Conservation (phyloP, 1,140 invertebrate species). For the Achroia grisella region DNA sequence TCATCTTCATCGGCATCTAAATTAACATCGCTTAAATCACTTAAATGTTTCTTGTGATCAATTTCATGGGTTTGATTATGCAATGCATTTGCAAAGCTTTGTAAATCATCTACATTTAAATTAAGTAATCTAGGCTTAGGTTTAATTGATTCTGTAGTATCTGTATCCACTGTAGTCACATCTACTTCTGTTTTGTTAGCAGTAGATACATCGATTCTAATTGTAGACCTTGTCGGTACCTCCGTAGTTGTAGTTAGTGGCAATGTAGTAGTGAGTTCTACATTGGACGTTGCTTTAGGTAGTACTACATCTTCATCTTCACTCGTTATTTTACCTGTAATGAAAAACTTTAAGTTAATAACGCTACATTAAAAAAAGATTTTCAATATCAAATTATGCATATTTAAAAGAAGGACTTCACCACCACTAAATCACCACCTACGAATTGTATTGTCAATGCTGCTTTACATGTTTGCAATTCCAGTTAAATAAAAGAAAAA, state of each 20-base stretch:
- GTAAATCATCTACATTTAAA: constrained; percentile 55
- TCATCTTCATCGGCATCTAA: constrained; percentile 59
- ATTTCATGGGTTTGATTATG: constrained; percentile 49
- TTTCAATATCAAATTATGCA: no score
- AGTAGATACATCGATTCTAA: constrained; percentile 7
- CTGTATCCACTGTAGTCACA: neutral
- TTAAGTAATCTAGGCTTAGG: constrained; percentile 53
- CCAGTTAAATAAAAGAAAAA: no score
- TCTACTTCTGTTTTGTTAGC: neutral
- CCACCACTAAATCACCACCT: no score
- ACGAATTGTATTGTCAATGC: no score
- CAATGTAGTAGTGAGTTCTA: constrained; percentile 9
- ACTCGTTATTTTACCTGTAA: constrained; percentile 49
- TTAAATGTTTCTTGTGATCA: constrained; percentile 29
- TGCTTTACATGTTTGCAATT: no score
- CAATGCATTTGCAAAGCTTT: constrained; percentile 55
- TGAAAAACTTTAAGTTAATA: neutral
- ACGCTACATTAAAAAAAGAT: no score
- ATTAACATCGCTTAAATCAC: constrained; percentile 59
- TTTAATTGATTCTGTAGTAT: constrained; percentile 15
- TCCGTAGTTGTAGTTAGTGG: constrained; percentile 20
- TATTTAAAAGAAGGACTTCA: no score
- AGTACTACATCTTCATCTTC: constrained; percentile 42
- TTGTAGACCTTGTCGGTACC: constrained; percentile 16
- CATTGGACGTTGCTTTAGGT: constrained; percentile 2